A percentile compares a stretch with the other conserved stretches of the same genome.
Conservation (phyloP, 2,888 invertebrate genomes). For the Callosobruchus maculatus region DNA sequence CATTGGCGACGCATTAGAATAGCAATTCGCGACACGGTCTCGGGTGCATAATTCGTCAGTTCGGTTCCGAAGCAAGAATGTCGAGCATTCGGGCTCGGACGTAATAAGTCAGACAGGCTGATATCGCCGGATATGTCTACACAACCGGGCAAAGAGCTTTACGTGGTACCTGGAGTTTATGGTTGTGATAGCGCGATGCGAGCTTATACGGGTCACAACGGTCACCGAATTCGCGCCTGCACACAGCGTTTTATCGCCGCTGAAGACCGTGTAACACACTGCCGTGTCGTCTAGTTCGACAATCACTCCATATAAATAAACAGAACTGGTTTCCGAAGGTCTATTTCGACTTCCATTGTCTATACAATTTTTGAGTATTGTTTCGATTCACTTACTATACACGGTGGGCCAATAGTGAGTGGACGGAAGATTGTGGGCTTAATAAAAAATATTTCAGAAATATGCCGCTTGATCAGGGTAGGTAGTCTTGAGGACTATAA, state of each 20-base stretch:
- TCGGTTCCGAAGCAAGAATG: background rate
- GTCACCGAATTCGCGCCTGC: constrained; percentile 13
- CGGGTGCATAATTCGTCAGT: background rate
- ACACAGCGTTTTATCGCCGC: background rate
- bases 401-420: too few relatives aligned
- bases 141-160: constrained; percentile 38
- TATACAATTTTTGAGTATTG: too few relatives aligned
- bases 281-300: background rate
- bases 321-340: too few relatives aligned
- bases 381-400: too few relatives aligned
- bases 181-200: constrained; percentile 33
- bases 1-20: background rate
- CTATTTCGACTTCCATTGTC: too few relatives aligned
- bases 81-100: background rate
- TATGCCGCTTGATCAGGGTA: too few relatives aligned
- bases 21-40: background rate
- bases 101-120: background rate
- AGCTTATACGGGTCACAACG: constrained; percentile 26
- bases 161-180: constrained; percentile 40
- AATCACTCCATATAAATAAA: background rate
- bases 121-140: background rate
- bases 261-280: background rate
- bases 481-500: too few relatives aligned
- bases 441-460: too few relatives aligned
- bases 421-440: too few relatives aligned